phyloP scores from a whole-genome alignment of 2,797 vertebrate genomes.

The Eupleurogrammus muticus region DNA sequence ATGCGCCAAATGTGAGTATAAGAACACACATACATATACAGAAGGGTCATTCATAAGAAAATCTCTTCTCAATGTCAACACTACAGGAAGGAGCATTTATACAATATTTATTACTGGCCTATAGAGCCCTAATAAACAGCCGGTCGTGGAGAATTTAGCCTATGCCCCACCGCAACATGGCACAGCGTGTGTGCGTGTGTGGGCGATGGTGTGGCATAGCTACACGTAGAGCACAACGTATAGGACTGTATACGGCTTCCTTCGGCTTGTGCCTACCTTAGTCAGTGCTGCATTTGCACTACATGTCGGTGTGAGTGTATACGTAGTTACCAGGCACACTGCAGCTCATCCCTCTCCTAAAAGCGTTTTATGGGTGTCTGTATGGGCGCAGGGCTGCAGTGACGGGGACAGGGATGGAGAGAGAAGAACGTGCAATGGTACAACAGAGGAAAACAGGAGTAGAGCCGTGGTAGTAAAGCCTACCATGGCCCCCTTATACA shows the following conservation, averaged over 20 bases:
- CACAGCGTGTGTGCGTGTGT: constrained; percentile 35
- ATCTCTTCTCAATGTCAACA: constrained; percentile 44
- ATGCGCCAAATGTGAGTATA: constrained; percentile 1
- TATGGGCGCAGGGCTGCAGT: constrained; percentile 75
- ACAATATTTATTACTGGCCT: constrained; percentile 39
- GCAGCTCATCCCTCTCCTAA: constrained; percentile 75
- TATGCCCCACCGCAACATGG: constrained; percentile 54
- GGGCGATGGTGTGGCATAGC: constrained; percentile 16
- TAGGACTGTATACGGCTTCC: constrained; percentile 30
- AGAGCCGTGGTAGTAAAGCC: constrained; percentile 40
- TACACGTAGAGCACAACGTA: constrained; percentile 34
- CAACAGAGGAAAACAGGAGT: constrained; percentile 19
- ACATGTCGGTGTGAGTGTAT: constrained; percentile 51
- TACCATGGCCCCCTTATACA: constrained; percentile 46
- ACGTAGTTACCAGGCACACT: constrained; percentile 55
- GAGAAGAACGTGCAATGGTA: constrained; percentile 42
- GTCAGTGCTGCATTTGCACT: constrained; percentile 50
- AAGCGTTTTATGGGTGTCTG: constrained; percentile 78
- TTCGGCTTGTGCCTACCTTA: constrained; percentile 56
- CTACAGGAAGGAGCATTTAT: constrained; percentile 30
- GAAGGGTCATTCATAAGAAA: constrained; percentile 30
- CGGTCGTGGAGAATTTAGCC: constrained; percentile 37
- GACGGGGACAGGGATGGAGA: constrained; percentile 56
- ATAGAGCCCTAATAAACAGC: constrained; percentile 41
- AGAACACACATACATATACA: constrained; percentile 13